Conservation (phyloP, 2,797 vertebrate genomes). For the Distichodus sexfasciatus region DNA sequence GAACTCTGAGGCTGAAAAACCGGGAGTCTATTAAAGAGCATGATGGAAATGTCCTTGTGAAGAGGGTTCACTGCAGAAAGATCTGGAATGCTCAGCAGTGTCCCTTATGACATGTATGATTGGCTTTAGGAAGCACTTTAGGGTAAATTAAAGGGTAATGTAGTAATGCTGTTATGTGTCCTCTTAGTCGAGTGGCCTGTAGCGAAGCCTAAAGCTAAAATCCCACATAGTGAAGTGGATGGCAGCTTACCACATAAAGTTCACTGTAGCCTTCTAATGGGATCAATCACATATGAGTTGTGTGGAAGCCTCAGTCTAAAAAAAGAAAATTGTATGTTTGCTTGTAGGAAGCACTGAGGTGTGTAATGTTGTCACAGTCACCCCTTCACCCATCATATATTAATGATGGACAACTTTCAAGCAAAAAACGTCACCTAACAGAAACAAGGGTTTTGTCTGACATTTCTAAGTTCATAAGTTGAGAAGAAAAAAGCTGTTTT, state of each 20-base stretch:
- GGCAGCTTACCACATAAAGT: not conserved
- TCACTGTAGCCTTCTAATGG: not conserved
- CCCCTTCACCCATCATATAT: no score
- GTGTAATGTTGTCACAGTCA: not conserved
- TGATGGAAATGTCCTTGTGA: slow-evolving; percentile 21
- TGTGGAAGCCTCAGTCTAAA: not conserved
- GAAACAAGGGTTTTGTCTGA: no score
- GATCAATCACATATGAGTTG: not conserved
- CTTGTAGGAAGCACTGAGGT: not conserved
- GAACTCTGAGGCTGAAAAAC: not conserved
- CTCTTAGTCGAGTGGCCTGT: not conserved
- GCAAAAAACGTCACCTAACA: no score
- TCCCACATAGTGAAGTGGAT: not conserved
- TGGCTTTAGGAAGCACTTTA: not conserved
- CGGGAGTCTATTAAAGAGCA: slow-evolving; percentile 23
- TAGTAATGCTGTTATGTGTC: not conserved
- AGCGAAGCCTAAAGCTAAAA: not conserved
- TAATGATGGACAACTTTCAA: no score
- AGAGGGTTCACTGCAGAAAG: not conserved
- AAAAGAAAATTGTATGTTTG: not conserved
- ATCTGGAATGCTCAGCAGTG: not conserved
- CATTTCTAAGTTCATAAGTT: no score
- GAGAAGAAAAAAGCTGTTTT: no score
- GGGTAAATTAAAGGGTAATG: not conserved
- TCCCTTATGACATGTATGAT: not conserved